A percentile compares a stretch with the other conserved stretches of the same genome.
phyloP scores from a whole-genome alignment of 2,113 vertebrate species.

The Peromyscus polionotus region DNA sequence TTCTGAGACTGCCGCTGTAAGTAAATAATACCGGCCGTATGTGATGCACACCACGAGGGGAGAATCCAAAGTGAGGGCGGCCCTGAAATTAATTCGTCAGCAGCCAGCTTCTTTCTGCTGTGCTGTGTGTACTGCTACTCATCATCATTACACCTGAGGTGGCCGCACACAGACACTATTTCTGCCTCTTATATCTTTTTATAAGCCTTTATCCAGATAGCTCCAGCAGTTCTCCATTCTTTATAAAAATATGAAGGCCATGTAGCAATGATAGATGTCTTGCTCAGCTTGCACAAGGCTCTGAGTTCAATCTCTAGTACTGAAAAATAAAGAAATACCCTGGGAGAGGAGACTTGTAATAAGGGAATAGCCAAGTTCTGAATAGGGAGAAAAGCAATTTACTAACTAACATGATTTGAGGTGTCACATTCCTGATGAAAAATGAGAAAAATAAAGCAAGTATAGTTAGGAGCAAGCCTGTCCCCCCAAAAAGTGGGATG shows the following conservation, averaged over 20 bases:
- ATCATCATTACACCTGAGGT: background rate
- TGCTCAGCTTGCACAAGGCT: background rate
- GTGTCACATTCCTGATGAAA: background rate
- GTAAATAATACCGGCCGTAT: background rate
- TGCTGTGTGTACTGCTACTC: background rate
- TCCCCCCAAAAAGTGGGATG: background rate
- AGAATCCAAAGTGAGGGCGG: background rate
- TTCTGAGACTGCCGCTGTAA: background rate
- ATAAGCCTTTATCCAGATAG: background rate
- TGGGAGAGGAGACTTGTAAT: background rate
- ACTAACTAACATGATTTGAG: background rate
- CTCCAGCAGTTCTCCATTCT: conserved; percentile 19
- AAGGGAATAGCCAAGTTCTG: background rate
- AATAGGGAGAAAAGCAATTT: background rate
- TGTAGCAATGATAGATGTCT: background rate
- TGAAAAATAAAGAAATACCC: background rate
- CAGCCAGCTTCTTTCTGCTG: background rate
- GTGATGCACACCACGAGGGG: background rate
- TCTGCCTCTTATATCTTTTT: background rate
- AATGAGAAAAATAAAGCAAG: background rate
- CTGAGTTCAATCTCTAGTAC: background rate
- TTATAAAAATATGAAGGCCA: background rate
- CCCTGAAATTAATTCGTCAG: background rate
- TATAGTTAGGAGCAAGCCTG: background rate
- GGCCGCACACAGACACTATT: background rate